These are phyloP conservation scores for Galagoides demidoff DNA, from an alignment of 2,797 vertebrate species.

Conservation along the genomic window DNA sequence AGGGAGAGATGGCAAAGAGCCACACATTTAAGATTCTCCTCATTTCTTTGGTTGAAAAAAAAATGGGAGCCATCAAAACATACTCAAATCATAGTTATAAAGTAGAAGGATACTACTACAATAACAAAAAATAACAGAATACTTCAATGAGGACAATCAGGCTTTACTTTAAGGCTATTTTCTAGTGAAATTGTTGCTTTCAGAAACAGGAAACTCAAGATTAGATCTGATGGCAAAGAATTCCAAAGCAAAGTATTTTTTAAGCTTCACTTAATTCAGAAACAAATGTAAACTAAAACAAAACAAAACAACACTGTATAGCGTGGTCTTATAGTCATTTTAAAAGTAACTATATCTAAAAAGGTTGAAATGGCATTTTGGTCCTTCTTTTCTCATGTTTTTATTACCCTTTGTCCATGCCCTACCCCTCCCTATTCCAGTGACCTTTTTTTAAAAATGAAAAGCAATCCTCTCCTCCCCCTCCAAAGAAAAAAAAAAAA, in stretches of 20 bases:
- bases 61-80: constrained; percentile 70
- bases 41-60: constrained; percentile 78
- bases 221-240: constrained; percentile 65
- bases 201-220: constrained; percentile 76
- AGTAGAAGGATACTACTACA: constrained; percentile 17
- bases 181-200: constrained; percentile 78
- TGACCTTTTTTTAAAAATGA: constrained; percentile 76
- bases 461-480: constrained; percentile 30
- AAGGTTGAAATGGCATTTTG: constrained; percentile 87
- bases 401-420: constrained; percentile 83
- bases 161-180: constrained; percentile 70
- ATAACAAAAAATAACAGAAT: constrained; percentile 68
- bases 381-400: constrained; percentile 89
- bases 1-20: constrained; percentile 67
- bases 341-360: constrained; percentile 88
- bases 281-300: constrained; percentile 82
- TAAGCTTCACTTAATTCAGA: constrained; percentile 82
- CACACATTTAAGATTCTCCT: constrained; percentile 77
- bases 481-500: constrained; percentile 64
- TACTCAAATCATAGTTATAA: background rate
- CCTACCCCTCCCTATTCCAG: constrained; percentile 87
- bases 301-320: constrained; percentile 74
- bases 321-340: constrained; percentile 84
- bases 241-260: constrained; percentile 83
- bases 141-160: constrained; percentile 48